Conservation (phyloP, 2,113 vertebrate genomes). For the Bostrychus sinensis region DNA sequence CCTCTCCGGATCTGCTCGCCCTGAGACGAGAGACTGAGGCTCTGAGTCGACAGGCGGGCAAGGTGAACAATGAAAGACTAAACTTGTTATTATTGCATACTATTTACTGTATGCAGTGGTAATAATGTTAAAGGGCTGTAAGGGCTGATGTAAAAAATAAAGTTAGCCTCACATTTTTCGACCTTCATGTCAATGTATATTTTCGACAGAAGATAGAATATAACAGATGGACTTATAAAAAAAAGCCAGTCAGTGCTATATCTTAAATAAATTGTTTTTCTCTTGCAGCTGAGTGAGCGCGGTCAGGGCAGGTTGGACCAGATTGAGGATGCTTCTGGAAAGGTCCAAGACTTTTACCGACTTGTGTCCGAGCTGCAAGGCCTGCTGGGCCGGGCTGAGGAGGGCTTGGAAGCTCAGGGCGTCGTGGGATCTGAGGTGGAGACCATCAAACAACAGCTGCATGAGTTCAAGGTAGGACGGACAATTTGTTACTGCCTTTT, state of each 20-base stretch:
- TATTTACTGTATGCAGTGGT: too few species aligned
- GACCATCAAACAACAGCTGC: constrained; percentile 91
- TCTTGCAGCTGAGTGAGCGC: constrained; percentile 82
- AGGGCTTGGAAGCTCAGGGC: constrained; percentile 86
- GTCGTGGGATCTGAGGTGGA: constrained; percentile 94
- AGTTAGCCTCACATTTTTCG: too few species aligned
- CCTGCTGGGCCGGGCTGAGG: constrained; percentile 85
- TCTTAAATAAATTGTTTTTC: not conserved
- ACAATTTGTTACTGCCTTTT: not conserved
- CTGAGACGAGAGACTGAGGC: constrained; percentile 92
- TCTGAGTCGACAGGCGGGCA: constrained; percentile 90
- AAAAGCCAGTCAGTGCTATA: too few species aligned
- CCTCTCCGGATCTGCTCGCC: constrained; percentile 89
- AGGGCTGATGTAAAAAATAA: too few species aligned
- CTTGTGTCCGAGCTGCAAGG: constrained; percentile 85
- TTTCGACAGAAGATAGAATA: too few species aligned
- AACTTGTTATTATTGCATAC: not conserved
- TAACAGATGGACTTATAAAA: too few species aligned
- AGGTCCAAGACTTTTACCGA: constrained; percentile 89
- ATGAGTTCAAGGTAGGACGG: constrained; percentile 91
- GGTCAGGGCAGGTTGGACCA: constrained; percentile 86
- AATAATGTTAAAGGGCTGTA: too few species aligned
- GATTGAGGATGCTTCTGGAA: constrained; percentile 82
- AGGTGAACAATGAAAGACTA: constrained; percentile 75
- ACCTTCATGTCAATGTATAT: too few species aligned